Base-by-base conservation (phyloP, 2,888 invertebrate genomes). In the Carterocephalus palaemon region DNA sequence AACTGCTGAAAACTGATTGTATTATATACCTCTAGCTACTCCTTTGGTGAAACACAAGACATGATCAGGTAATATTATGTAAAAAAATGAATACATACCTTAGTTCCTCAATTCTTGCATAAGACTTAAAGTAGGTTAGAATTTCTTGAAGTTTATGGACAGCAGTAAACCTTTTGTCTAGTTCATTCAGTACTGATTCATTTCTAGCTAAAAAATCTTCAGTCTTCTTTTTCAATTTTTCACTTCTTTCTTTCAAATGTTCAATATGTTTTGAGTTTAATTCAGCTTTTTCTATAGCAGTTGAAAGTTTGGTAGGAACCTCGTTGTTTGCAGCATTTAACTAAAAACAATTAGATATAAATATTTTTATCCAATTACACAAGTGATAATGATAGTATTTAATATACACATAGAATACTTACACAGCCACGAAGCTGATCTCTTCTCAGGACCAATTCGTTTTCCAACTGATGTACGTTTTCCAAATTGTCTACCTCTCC, bases 91-190 rank as follows among this genome's bases (percentile, higher is more conserved):
- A 19, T 10, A 15, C 6, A 12, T 73, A 92, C 93, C 92, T 92
- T 39, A 94, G 78, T 52, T 91, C 90, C 64, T 95, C 92, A 56
- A 95, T 88, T 61, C 89, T 89, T 62, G 92, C 90, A 54, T 93
- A 86, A 28, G 93, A 89, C 62, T 89, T 90, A 43, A 94, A 74
- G 72, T 95, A 95, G 26, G 89, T 73, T 8, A 93, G 76, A 42
- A 89, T 88, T 49, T 88, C 86, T 53, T 89, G 82, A 1, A 93
- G 67, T 59, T 89, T 88, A 20, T 69, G 69, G 24, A 89, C 79
- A 2, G 90, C 76, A 55, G 81, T 71, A 56, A 81, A 80, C 33
- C 75, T 64, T 43, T 69, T 75, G 46, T 82, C 72, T 17, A 90
- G 64, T 57, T 89, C 86, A 15, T 60, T 59, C 34, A 80, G 66